Conservation (phyloP, 1,140 invertebrate species). For the Trypoxylus dichotomus region DNA sequence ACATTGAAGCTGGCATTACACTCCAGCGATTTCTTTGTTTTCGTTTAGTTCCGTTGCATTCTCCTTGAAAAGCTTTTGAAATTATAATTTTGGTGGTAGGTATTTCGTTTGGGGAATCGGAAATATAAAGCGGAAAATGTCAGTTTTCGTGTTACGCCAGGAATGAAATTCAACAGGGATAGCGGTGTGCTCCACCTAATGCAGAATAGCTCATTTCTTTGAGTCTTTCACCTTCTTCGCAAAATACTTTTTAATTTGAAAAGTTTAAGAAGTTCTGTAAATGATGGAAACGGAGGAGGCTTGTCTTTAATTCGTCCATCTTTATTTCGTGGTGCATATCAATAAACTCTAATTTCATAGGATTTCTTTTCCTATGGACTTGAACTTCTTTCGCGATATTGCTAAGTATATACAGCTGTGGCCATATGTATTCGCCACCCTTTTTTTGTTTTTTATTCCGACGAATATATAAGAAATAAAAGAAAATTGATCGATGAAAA, state of each 20-base stretch:
- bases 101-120: neutral
- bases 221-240: neutral
- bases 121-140: neutral
- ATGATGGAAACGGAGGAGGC: neutral
- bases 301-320: neutral
- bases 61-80: neutral
- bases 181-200: neutral
- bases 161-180: neutral
- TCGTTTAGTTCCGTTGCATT: neutral
- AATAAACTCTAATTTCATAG: neutral
- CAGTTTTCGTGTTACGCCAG: neutral
- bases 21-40: neutral
- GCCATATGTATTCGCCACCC: too few relatives aligned
- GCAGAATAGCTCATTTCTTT: neutral
- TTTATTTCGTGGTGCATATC: neutral
- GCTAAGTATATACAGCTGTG: too few relatives aligned
- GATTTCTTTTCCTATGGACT: neutral
- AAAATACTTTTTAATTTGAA: constrained; percentile 8
- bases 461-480: too few relatives aligned
- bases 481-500: too few relatives aligned
- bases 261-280: neutral
- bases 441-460: too few relatives aligned
- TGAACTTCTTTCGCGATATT: neutral
- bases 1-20: neutral
- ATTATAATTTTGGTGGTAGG: neutral